Evolutionary conservation across 2,888 invertebrate genomes (phyloP).

Genomic region (Xanthorhoe designata): DNA sequence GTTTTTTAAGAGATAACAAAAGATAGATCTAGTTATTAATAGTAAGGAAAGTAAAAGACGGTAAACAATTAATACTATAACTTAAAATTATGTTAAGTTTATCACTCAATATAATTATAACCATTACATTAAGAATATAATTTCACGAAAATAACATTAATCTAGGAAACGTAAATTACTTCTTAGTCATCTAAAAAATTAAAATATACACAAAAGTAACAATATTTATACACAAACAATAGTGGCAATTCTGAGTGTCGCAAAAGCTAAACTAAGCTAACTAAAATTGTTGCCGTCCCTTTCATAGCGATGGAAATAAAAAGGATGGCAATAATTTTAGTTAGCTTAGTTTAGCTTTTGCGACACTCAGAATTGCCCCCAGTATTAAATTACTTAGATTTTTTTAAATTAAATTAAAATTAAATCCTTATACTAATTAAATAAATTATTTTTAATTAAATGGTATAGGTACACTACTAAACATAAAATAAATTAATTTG

Average conservation of each 20-base stretch:
- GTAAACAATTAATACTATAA: neutral
- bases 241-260: too few species aligned
- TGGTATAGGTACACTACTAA: neutral
- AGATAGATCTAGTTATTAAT: neutral
- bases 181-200: too few species aligned
- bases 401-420: neutral
- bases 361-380: too few species aligned
- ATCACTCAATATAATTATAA: neutral
- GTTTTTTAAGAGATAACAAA: slow-evolving; percentile 12
- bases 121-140: neutral
- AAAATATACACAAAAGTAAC: too few species aligned
- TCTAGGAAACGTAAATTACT: neutral
- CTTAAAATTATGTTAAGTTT: slow-evolving; percentile 16
- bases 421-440: neutral
- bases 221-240: too few species aligned
- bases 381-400: too few species aligned
- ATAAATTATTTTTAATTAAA: neutral
- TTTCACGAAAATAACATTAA: neutral
- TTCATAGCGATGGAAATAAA: too few species aligned
- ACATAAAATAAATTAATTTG: neutral
- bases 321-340: too few species aligned
- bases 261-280: too few species aligned
- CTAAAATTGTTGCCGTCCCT: too few species aligned
- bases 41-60: slow-evolving; percentile 6
- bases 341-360: too few species aligned